Evolutionary conservation across 2,888 invertebrate species (phyloP), one percentile per base, ranked within the genome.

Genomic region (Monochamus alternatus): DNA sequence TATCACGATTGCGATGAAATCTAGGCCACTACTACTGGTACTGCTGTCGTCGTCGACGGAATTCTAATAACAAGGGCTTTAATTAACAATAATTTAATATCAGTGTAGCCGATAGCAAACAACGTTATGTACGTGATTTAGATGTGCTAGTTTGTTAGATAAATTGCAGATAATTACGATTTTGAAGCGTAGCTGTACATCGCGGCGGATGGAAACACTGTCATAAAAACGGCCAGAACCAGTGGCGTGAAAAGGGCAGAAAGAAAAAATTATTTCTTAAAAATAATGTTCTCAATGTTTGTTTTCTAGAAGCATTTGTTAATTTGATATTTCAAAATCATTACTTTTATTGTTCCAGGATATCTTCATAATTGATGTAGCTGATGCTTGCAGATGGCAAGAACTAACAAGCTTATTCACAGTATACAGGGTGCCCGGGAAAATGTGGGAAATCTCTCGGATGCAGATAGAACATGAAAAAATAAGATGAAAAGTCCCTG

Each of bases 101-200:
- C 14, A 14, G 14, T 14, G 14, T n/a, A 22, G 55, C 22, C 14
- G 55, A 55, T n/a, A 22, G 14, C 14, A 55, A 55, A 55, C 55
- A 55, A 55, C 14, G 14, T 55, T 55, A n/a, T 14, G 55, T 55
- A 55, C 55, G 55, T 22, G 59, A 68, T 69, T 71, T 52, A 71
- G 63, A 31, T 71, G 51, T 12, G 52, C 63, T 63, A 63, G 32
- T 63, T 32, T 52, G 63, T 62, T 38, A 52, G 63, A 63, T 51
- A 63, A 71, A 71, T 71, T 71, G 55, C n/a, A n/a, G 55, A 55
- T 55, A 63, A 71, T 63, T 38, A 52, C 52, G 12, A 51, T 14
- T 47, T 59, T 51, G 38, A 71, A 71, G 62, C 62, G 63, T 70
- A 10, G 14, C 47, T 51, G 51, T 62, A 51, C 31, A 44, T 59